Conservation (phyloP, 2,797 vertebrate genomes). For the Ctenosaura bakeri region DNA sequence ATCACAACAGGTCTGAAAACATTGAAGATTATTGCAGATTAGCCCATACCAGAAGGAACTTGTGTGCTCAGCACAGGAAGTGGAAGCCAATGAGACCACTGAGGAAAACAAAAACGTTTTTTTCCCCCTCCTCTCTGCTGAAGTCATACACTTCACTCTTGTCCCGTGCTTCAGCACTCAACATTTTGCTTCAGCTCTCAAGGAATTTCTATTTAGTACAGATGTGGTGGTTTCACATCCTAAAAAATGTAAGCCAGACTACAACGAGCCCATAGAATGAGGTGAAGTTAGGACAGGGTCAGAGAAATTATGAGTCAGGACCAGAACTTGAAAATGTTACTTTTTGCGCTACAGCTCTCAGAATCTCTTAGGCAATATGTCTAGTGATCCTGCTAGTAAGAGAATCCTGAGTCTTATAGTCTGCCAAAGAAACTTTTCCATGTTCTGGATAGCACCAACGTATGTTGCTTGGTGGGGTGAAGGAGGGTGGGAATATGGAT, state of each 20-base stretch:
- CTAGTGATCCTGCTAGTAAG: neutral
- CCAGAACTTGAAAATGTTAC: neutral
- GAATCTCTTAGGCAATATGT: neutral
- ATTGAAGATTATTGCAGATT: neutral
- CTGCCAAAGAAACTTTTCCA: no score
- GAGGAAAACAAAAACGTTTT: neutral
- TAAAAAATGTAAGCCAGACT: neutral
- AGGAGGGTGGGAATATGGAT: no score
- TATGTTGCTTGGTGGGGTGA: no score
- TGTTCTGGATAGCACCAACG: no score
- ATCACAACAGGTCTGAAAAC: neutral
- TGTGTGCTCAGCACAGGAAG: neutral
- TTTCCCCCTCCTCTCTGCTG: neutral
- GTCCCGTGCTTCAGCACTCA: neutral
- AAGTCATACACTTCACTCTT: neutral
- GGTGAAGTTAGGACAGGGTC: neutral
- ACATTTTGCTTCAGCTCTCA: fast-evolving
- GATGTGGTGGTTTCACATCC: fast-evolving
- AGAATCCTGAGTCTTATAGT: neutral
- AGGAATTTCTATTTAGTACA: neutral
- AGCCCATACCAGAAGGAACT: neutral
- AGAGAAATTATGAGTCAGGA: neutral
- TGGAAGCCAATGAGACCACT: neutral
- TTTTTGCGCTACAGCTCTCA: neutral
- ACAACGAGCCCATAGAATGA: no score